These are phyloP conservation scores for Gryllus bimaculatus DNA, from an alignment of 1,140 invertebrate species.

Conservation along the genomic window DNA sequence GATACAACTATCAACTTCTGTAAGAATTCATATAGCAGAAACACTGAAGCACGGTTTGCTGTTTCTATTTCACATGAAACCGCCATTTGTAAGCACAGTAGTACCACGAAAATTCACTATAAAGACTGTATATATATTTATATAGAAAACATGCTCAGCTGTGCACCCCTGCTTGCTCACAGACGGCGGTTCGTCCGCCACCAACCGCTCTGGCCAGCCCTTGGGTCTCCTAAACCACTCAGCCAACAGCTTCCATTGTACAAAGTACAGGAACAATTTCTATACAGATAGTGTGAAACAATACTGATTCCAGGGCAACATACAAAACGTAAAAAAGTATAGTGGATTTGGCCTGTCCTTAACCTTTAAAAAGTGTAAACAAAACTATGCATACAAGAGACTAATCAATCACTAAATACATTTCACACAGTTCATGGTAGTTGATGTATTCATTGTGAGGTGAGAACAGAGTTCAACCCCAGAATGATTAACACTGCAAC, in stretches of 20 bases:
- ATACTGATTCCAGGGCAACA: neutral
- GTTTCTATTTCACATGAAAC: constrained; percentile 1
- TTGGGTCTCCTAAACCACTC: neutral
- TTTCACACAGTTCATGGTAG: neutral
- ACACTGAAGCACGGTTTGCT: neutral
- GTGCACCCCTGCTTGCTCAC: neutral
- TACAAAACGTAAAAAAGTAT: constrained; percentile 6
- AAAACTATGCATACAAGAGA: constrained; percentile 1
- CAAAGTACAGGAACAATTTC: neutral
- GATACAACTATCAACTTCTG: neutral
- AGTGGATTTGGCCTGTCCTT: neutral
- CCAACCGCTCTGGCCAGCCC: neutral
- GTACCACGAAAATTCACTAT: constrained; percentile 4
- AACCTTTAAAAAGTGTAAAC: constrained; percentile 5
- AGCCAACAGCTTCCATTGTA: neutral
- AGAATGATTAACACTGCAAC: neutral
- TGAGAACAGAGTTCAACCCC: neutral
- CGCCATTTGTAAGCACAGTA: neutral
- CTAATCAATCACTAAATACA: neutral
- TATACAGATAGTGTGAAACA: neutral
- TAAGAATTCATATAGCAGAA: constrained; percentile 5
- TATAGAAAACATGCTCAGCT: constrained; percentile 1
- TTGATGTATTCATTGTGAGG: neutral
- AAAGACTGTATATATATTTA: constrained; percentile 1
- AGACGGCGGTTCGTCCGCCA: neutral